A percentile compares a stretch with the other conserved stretches of the same genome.
phyloP scores from a whole-genome alignment of 2,888 invertebrate species.

The Entomobrya proxima region DNA sequence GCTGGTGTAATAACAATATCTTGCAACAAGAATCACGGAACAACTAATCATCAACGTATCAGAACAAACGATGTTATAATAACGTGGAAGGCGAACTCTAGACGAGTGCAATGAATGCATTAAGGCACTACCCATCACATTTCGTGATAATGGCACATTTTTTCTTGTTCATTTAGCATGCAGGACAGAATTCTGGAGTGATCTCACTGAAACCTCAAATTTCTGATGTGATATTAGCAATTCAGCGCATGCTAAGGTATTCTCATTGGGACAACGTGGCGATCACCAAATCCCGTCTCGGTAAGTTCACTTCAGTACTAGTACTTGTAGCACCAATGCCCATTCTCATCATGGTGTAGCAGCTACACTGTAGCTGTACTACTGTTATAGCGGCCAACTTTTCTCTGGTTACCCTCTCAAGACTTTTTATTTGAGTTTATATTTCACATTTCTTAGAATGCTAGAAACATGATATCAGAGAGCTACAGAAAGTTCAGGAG shows the following conservation, averaged over 20 bases:
- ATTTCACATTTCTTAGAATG: too few relatives aligned
- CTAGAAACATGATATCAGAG: too few relatives aligned
- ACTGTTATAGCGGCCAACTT: too few relatives aligned
- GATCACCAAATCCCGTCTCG: slow-evolving; percentile 73
- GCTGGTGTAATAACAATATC: slow-evolving; percentile 16
- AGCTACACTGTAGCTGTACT: too few relatives aligned
- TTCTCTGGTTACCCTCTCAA: too few relatives aligned
- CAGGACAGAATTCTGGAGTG: slow-evolving; percentile 71
- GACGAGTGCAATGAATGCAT: neutral
- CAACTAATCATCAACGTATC: neutral
- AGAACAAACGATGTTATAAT: neutral
- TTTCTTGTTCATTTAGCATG: slow-evolving; percentile 61
- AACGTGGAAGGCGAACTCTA: neutral
- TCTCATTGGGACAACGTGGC: slow-evolving; percentile 72
- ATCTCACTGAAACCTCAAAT: slow-evolving; percentile 72
- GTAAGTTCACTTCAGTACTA: slow-evolving; percentile 64
- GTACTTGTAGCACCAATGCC: too few relatives aligned
- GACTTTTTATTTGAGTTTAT: too few relatives aligned
- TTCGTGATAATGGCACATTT: slow-evolving; percentile 56
- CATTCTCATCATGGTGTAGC: too few relatives aligned
- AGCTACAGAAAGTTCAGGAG: too few relatives aligned
- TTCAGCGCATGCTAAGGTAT: slow-evolving; percentile 72
- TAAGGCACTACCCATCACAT: neutral
- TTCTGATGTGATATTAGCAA: slow-evolving; percentile 73
- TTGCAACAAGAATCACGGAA: neutral